phyloP scores from a whole-genome alignment of 2,113 vertebrate genomes.

The Tauraco erythrolophus region DNA sequence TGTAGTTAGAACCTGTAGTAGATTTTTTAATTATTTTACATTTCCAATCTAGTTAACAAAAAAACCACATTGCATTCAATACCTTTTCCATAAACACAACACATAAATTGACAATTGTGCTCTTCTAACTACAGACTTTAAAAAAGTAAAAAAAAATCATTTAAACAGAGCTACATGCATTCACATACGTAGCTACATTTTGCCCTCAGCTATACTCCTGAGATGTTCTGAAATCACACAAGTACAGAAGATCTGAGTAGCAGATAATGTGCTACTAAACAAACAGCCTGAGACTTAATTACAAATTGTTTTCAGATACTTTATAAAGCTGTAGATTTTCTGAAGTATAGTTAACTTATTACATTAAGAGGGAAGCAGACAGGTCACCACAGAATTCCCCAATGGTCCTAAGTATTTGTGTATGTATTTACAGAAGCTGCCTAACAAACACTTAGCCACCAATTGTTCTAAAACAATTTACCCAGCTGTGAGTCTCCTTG shows the following conservation, averaged over 20 bases:
- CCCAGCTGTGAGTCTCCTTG: neutral
- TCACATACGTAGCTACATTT: neutral
- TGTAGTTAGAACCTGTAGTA: neutral
- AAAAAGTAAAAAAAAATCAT: neutral
- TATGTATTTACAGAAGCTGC: neutral
- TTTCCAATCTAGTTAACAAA: neutral
- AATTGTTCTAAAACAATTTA: neutral
- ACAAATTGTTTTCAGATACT: neutral
- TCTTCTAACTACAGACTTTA: neutral
- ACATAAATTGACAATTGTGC: neutral
- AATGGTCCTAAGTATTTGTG: neutral
- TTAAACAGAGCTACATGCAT: neutral
- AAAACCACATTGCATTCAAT: neutral
- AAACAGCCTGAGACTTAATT: neutral
- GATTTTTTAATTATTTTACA: neutral
- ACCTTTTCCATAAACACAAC: neutral
- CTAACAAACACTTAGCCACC: neutral
- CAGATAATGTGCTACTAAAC: neutral
- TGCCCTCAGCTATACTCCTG: neutral
- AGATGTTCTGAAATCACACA: neutral
- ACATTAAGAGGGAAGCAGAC: neutral
- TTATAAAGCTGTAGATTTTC: neutral
- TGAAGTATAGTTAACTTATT: neutral
- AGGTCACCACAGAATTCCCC: neutral
- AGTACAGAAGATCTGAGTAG: neutral